These are phyloP conservation scores for Acrossocheilus wenchowensis DNA, from an alignment of 2,797 vertebrate species.

Conservation along the genomic window DNA sequence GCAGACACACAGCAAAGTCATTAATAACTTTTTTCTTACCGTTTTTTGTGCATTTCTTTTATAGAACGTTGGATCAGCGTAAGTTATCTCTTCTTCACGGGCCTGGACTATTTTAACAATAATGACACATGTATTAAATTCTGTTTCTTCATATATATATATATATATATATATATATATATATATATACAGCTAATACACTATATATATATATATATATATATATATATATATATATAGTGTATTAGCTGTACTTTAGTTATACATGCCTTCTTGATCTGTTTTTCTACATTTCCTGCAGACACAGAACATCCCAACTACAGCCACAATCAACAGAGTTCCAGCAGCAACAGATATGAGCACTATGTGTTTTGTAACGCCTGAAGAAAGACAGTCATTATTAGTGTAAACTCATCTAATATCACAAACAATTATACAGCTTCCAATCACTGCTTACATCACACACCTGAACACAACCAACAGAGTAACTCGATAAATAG, in stretches of 20 bases:
- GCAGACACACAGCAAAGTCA: too few species aligned
- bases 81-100: not conserved
- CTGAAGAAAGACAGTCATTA: too few species aligned
- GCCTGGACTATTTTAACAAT: not conserved
- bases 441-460: not conserved
- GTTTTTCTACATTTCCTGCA: not conserved
- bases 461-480: not conserved
- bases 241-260: too few species aligned
- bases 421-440: not conserved
- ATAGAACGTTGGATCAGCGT: not conserved
- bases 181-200: too few species aligned
- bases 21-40: not conserved
- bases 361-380: not conserved
- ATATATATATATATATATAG: too few species aligned
- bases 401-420: not conserved
- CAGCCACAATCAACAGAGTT: not conserved
- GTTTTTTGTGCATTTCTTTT: not conserved
- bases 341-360: not conserved
- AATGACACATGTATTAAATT: not conserved
- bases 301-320: not conserved
- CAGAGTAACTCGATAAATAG: not conserved
- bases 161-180: too few species aligned
- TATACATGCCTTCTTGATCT: not conserved
- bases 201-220: too few species aligned
- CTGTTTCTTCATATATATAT: too few species aligned